Conservation (phyloP, 37 sponge, comb jelly and placozoan genomes). For the Chondrosia reniformis region DNA sequence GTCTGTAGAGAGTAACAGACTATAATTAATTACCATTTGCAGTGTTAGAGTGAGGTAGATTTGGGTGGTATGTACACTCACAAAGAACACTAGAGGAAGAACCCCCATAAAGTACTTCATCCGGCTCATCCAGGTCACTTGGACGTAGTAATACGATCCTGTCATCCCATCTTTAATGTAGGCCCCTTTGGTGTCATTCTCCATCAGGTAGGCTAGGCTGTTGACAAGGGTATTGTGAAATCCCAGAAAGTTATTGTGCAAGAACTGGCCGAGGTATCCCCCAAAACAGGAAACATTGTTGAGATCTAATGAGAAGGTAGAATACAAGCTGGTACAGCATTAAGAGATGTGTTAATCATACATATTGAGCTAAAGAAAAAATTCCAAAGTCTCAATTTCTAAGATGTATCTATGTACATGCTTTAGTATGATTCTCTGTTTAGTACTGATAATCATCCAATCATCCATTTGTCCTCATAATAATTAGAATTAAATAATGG, state of each 20-base stretch:
- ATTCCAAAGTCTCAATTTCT: too few species aligned
- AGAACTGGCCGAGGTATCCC: slow-evolving; percentile 41
- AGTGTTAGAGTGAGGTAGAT: neutral
- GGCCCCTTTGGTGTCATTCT: slow-evolving; percentile 10
- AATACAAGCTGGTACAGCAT: too few species aligned
- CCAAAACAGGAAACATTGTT: slow-evolving; percentile 62
- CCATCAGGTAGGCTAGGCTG: slow-evolving; percentile 43
- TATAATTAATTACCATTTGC: neutral
- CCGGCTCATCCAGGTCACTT: slow-evolving; percentile 57
- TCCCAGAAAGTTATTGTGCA: slow-evolving; percentile 48
- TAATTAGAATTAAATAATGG: too few species aligned
- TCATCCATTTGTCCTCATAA: too few species aligned
- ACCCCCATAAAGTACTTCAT: slow-evolving; percentile 46
- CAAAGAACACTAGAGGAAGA: slow-evolving; percentile 62
- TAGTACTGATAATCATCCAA: too few species aligned
- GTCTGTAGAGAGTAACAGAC: slow-evolving; percentile 28
- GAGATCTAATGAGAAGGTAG: too few species aligned
- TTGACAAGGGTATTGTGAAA: slow-evolving; percentile 55
- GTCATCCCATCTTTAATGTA: slow-evolving; percentile 50
- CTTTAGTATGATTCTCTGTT: too few species aligned
- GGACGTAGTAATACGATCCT: slow-evolving; percentile 48
- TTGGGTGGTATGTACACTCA: slow-evolving; percentile 37
- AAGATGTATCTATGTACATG: too few species aligned
- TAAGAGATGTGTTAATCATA: too few species aligned
- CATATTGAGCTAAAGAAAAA: too few species aligned